These are phyloP conservation scores for Tinamus guttatus DNA, from an alignment of 2,113 vertebrate species.

Conservation along the genomic window DNA sequence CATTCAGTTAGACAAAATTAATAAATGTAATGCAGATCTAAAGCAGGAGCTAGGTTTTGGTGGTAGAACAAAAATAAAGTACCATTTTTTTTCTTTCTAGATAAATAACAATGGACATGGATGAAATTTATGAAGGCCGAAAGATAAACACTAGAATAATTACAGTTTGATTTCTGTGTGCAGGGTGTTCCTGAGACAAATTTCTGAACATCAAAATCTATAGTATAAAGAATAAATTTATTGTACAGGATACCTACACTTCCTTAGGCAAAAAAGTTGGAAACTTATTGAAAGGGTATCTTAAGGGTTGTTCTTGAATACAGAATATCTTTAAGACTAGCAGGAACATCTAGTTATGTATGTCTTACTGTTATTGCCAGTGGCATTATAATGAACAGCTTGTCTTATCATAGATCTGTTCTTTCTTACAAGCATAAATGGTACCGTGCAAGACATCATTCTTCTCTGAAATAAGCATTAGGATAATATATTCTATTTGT, in stretches of 20 bases:
- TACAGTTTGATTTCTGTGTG: not conserved
- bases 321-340: not conserved
- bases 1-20: not conserved
- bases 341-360: not conserved
- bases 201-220: not conserved
- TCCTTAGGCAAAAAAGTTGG: not conserved
- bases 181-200: not conserved
- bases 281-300: not conserved
- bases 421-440: conserved; percentile 40
- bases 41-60: not conserved
- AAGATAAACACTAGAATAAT: not conserved
- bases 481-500: conserved; percentile 36
- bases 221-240: not conserved
- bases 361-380: conserved; percentile 10
- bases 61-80: not conserved
- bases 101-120: not conserved
- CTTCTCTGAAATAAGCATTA: conserved; percentile 17
- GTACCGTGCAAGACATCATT: not conserved
- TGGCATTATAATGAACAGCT: conserved; percentile 43
- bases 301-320: not conserved
- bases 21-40: not conserved
- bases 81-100: not conserved
- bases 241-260: not conserved
- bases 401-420: conserved; percentile 24
- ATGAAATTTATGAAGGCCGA: not conserved